Conservation (phyloP, 2,888 invertebrate species). For the Nematopogon swammerdamellus region DNA sequence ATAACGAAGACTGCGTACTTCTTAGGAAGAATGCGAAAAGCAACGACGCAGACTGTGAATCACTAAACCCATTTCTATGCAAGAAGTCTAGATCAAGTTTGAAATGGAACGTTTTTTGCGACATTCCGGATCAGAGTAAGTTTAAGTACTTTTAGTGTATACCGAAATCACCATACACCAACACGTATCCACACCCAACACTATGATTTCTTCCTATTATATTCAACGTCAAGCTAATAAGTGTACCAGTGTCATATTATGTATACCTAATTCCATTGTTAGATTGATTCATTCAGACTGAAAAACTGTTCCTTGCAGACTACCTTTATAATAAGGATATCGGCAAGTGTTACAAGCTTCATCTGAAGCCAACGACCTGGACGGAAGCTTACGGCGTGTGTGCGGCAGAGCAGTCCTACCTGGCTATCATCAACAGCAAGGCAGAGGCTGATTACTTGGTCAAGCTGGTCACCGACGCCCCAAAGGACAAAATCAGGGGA, state of each 20-base stretch:
- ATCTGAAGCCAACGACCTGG: conserved; percentile 7
- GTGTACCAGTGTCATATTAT: no score
- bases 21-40: conserved; percentile 1
- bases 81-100: conserved; percentile 25
- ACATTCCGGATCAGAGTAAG: no score
- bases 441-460: conserved; percentile 2
- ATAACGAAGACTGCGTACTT: conserved; percentile 5
- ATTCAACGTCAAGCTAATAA: no score
- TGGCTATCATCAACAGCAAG: conserved; percentile 6
- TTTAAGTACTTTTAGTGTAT: no score
- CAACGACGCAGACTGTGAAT: conserved; percentile 5
- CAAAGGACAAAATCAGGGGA: conserved; percentile 4
- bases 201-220: no score
- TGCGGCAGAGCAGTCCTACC: conserved; percentile 4
- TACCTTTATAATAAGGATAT: background rate
- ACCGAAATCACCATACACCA: no score
- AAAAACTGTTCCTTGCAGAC: no score
- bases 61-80: conserved; percentile 28
- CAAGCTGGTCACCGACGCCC: conserved; percentile 1
- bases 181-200: no score
- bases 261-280: no score
- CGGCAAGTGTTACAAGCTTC: conserved; percentile 8
- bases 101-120: conserved; percentile 30
- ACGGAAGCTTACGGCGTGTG: conserved; percentile 8
- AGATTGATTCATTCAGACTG: no score